These are phyloP conservation scores for Pipra filicauda DNA, from an alignment of 2,113 vertebrate genomes.

Conservation along the genomic window DNA sequence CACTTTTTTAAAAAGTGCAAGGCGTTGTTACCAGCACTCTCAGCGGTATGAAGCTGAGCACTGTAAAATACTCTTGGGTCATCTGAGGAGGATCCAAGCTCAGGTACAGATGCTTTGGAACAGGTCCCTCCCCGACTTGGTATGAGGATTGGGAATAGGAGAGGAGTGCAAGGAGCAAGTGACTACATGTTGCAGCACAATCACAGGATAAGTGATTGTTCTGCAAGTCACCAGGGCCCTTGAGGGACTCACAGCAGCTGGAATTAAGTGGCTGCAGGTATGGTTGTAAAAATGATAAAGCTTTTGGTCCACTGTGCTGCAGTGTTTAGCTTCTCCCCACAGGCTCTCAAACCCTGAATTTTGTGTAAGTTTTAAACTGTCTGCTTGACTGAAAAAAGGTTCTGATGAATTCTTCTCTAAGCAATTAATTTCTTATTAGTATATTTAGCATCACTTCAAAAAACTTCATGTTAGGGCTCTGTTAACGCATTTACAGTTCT, in stretches of 20 bases:
- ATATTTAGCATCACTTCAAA: neutral
- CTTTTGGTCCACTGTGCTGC: neutral
- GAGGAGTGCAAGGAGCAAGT: neutral
- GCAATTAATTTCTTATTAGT: neutral
- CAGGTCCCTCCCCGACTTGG: neutral
- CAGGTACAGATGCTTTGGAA: neutral
- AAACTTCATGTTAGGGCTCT: neutral
- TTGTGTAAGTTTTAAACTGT: neutral
- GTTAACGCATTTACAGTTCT: neutral
- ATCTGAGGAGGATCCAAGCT: neutral
- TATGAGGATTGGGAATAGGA: neutral
- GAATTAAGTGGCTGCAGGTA: neutral
- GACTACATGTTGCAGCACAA: accelerated
- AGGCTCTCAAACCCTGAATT: neutral
- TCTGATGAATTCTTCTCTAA: neutral
- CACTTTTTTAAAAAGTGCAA: neutral
- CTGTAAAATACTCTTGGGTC: neutral
- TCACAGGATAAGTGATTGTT: accelerated
- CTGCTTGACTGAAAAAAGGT: neutral
- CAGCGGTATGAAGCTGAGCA: neutral
- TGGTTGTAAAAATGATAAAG: neutral
- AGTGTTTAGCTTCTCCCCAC: neutral
- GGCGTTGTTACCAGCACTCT: neutral
- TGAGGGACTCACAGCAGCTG: neutral
- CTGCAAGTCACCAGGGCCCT: neutral